These are phyloP conservation scores for Desmodus rotundus DNA, from an alignment of 2,113 vertebrate species.

Conservation along the genomic window DNA sequence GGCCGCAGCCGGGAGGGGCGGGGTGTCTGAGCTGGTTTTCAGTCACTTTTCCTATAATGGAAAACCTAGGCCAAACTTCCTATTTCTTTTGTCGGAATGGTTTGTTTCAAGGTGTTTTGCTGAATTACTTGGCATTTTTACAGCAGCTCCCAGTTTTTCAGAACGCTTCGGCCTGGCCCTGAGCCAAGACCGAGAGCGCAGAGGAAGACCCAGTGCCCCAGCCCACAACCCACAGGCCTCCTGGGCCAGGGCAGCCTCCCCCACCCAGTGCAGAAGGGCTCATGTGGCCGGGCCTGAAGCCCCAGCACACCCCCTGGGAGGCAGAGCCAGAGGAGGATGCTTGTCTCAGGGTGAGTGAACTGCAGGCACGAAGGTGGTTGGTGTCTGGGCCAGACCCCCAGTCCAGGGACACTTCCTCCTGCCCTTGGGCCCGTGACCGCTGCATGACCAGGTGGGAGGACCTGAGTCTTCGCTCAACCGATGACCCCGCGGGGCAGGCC, in stretches of 20 bases:
- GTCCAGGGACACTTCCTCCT: not conserved
- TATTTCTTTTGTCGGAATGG: not conserved
- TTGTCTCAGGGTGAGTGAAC: not conserved
- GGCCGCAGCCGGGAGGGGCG: no score
- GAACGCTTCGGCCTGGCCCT: not conserved
- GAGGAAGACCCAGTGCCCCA: no score
- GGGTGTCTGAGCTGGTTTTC: rapidly evolving
- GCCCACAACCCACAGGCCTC: not conserved
- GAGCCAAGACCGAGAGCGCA: not conserved
- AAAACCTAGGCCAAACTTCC: not conserved
- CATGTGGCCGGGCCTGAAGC: rapidly evolving
- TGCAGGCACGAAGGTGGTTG: not conserved
- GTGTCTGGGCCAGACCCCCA: no score
- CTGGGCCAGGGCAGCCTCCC: not conserved
- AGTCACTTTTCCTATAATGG: not conserved
- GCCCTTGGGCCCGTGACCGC: no score
- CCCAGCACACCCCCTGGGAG: rapidly evolving
- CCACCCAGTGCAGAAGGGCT: not conserved
- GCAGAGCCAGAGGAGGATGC: not conserved
- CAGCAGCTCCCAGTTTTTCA: not conserved
- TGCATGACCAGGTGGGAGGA: no score
- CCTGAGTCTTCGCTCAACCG: rapidly evolving
- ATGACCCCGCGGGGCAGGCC: no score
- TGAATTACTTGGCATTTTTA: not conserved
- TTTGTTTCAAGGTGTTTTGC: not conserved